Evolutionary conservation across 2,888 invertebrate species (phyloP), one percentile per base, ranked within the genome.

Genomic region (Eupeodes latifasciatus): DNA sequence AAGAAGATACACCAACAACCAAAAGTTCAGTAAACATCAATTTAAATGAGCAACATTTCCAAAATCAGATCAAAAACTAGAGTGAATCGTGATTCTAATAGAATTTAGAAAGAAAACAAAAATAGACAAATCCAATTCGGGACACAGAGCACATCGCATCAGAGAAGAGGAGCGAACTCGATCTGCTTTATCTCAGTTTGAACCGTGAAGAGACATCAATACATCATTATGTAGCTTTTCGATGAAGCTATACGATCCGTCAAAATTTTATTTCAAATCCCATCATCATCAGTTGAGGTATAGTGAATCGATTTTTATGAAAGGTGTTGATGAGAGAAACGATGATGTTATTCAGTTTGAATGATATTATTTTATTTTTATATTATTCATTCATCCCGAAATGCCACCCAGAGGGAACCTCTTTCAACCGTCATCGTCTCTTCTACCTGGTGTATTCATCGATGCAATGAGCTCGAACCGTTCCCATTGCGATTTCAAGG

Each of bases 401-500:
- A 72, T 76, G 27, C 67, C 84, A 87, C 84, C 87, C 80, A 81
- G 74, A 74, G 5, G 36, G 69, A 77, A 77, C 64, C 74, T 83
- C 67, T 83, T 74, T 64, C 72, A 59, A 36, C 14, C 59, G 57
- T 64, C 69, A 9, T 40, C 40, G 40, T 40, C 40, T 40, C 40
- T 62, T 57, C n/a, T 36, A 19, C 27, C 27, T 27, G 27, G 27
- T 27, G 27, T 36, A 76, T 69, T 62, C 66, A 67, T 64, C 55
- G 53, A 36, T 36, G 53, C 4, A 40, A 40, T 40, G n/a, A 44
- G 62, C 55, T 78, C 55, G 10, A 27, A 71, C 81, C 88, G 81
- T 88, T 84, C 78, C 84, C 78, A 81, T 85, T 88, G 85, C 75
- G 78, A 88, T 85, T 88, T 88, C 85, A 88, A 88, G 88, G 88